Conservation (phyloP, 2,888 invertebrate genomes). For the Steinernema scapterisci region DNA sequence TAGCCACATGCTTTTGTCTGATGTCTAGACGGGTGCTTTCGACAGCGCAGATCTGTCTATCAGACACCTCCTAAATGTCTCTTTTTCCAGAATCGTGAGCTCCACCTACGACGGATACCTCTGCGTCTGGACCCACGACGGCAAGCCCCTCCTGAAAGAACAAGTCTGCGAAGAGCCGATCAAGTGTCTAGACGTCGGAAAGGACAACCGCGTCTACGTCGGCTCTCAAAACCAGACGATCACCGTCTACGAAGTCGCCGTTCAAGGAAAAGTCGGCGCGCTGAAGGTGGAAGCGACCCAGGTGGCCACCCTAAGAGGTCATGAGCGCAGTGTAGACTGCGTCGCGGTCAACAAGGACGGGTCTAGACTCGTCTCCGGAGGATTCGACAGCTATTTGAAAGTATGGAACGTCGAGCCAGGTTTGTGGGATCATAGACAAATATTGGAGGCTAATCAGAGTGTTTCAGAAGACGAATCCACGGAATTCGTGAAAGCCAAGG, state of each 20-base stretch:
- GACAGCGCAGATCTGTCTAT: neutral
- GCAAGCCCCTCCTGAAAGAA: conserved; percentile 46
- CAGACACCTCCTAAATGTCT: neutral
- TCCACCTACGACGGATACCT: conserved; percentile 63
- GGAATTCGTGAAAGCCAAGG: conserved; percentile 36
- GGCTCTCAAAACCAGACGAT: conserved; percentile 60
- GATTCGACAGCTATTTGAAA: conserved; percentile 70
- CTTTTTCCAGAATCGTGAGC: conserved; percentile 60
- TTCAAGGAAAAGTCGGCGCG: conserved; percentile 12
- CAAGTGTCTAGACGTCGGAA: conserved; percentile 41
- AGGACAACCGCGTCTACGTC: conserved; percentile 41
- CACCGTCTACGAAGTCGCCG: conserved; percentile 43
- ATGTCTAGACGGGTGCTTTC: no score
- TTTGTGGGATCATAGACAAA: neutral
- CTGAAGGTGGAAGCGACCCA: conserved; percentile 73
- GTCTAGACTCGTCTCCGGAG: conserved; percentile 69
- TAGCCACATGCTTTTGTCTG: neutral
- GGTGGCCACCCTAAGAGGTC: conserved; percentile 83
- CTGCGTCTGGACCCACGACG: conserved; percentile 47
- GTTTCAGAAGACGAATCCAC: conserved; percentile 42
- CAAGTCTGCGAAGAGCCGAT: conserved; percentile 42
- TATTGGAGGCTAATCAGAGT: neutral
- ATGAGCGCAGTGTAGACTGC: conserved; percentile 88
- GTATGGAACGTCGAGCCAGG: conserved; percentile 68
- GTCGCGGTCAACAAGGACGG: conserved; percentile 78